Evolutionary conservation across 2,888 invertebrate genomes (phyloP).

Genomic region (Lochmaea capreae): DNA sequence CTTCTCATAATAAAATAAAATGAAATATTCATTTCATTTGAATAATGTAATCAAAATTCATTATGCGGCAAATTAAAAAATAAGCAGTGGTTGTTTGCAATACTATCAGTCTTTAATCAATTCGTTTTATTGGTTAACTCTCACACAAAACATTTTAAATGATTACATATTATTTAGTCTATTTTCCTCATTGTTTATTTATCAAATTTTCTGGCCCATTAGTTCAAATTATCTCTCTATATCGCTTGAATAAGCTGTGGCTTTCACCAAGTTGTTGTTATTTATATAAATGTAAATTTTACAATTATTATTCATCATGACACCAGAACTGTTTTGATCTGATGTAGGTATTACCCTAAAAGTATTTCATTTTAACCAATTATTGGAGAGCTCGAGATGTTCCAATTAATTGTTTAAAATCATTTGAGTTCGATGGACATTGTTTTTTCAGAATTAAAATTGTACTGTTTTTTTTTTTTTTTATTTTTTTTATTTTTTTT

Average conservation of each 20-base stretch:
- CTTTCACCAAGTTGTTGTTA: conserved; percentile 41
- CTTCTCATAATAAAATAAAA: conserved; percentile 42
- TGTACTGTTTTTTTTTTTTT: no score
- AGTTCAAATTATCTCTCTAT: conserved; percentile 34
- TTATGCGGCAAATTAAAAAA: conserved; percentile 50
- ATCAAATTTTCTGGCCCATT: conserved; percentile 51
- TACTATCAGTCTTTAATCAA: conserved; percentile 48
- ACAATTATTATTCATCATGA: conserved; percentile 21
- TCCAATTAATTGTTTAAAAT: no score
- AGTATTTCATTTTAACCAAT: no score
- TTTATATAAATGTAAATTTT: conserved; percentile 20
- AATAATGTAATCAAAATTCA: conserved; percentile 49
- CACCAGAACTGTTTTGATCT: conserved; percentile 7
- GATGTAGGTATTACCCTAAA: no score
- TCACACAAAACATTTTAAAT: conserved; percentile 31
- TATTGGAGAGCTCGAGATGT: no score
- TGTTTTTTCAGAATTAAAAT: no score
- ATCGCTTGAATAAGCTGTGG: conserved; percentile 40
- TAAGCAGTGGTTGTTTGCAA: conserved; percentile 49
- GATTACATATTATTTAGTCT: conserved; percentile 41
- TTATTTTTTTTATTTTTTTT: no score
- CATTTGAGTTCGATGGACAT: no score
- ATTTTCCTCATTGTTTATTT: conserved; percentile 47
- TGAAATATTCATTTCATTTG: conserved; percentile 39
- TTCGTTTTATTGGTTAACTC: conserved; percentile 49